Conservation (phyloP, 2,113 vertebrate genomes). For the Xyliphius kryptos region DNA sequence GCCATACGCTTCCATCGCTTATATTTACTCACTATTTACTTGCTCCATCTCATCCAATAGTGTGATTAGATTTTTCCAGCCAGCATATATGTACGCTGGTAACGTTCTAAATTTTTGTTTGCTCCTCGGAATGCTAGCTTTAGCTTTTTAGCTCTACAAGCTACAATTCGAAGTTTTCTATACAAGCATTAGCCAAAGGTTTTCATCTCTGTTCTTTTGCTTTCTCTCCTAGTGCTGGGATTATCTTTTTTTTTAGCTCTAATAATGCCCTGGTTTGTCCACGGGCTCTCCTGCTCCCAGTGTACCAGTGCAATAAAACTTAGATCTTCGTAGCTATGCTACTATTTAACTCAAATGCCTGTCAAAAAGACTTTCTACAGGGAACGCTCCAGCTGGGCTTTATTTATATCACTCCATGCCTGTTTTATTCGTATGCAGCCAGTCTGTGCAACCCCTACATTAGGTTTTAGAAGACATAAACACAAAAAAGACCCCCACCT, state of each 20-base stretch:
- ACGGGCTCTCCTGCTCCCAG: slow-evolving; percentile 56
- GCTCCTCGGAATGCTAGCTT: too few relatives aligned
- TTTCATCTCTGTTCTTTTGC: background rate
- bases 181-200: background rate
- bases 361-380: slow-evolving; percentile 39
- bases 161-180: background rate
- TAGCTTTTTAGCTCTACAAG: background rate
- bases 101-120: too few relatives aligned
- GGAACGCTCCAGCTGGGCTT: slow-evolving; percentile 56
- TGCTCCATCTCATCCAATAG: too few relatives aligned
- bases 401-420: slow-evolving; percentile 59
- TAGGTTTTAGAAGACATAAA: background rate
- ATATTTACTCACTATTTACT: too few relatives aligned
- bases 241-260: slow-evolving; percentile 64
- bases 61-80: too few relatives aligned
- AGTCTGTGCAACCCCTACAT: too few relatives aligned
- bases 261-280: slow-evolving; percentile 70
- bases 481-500: background rate
- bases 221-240: slow-evolving; percentile 54
- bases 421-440: background rate
- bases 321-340: slow-evolving; percentile 56
- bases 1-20: too few relatives aligned
- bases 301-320: slow-evolving; percentile 72
- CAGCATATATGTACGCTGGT: too few relatives aligned
- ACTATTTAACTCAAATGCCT: slow-evolving; percentile 60